Percentiles rank a stretch among this genome's conserved stretches.
Conservation (phyloP, 1,140 invertebrate species). For the Pygmarrhopalites habei region DNA sequence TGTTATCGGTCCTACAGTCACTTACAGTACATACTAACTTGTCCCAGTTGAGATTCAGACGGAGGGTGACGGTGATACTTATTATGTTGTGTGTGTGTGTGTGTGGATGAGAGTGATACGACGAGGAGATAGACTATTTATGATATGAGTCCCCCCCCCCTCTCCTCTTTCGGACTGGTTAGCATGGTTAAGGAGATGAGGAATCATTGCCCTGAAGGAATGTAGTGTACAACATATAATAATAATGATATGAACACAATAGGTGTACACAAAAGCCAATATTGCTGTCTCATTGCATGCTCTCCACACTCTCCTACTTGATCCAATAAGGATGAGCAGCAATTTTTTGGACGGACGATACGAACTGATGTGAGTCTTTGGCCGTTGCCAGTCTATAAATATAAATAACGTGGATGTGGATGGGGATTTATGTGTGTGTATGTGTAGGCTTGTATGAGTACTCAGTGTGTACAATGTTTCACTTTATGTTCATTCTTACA, state of each 20-base stretch:
- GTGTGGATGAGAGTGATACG: no score
- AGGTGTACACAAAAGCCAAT: slow-evolving; percentile 6
- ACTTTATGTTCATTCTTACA: background rate
- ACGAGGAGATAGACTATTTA: no score
- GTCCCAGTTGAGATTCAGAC: no score
- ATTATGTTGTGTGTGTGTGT: no score
- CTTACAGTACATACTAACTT: no score
- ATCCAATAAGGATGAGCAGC: slow-evolving; percentile 23
- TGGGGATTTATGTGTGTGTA: background rate
- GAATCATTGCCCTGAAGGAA: slow-evolving; percentile 13
- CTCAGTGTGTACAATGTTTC: no score
- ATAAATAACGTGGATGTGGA: background rate
- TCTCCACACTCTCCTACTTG: background rate
- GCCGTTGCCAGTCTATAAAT: background rate
- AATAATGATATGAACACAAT: slow-evolving; percentile 8
- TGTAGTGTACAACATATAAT: slow-evolving; percentile 13
- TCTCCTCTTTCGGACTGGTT: no score
- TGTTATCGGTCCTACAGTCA: no score
- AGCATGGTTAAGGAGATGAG: background rate
- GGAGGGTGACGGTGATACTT: no score
- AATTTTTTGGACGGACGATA: slow-evolving; percentile 5
- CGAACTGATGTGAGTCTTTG: no score
- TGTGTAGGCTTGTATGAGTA: no score
- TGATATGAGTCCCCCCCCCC: no score
- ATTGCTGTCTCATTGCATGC: slow-evolving; percentile 18